Evolutionary conservation across 1,140 invertebrate species (phyloP), one percentile per base, ranked within the genome.

Genomic region (Drosophila rhopaloa): DNA sequence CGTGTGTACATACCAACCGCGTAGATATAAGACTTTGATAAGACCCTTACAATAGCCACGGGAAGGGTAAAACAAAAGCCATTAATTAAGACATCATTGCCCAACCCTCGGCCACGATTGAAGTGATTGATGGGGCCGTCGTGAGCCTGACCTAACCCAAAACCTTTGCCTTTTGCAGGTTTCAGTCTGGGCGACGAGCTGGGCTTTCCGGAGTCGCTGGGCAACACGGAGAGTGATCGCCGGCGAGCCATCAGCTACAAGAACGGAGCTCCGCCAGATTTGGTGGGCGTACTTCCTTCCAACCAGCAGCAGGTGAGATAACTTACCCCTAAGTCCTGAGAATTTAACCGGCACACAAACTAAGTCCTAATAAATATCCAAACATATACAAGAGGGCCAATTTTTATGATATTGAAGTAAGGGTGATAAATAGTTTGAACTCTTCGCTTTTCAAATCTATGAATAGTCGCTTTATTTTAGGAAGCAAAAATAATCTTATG

Each of bases 141-240:
- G 40, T 32, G 14, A 38, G 37, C 24, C 44, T 53, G 27, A 51
- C 46, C 44, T 48, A 61, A 59, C 51, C 51, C 46, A 66, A 67
- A 27, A 43, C 38, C 37, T 16, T 54, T 71, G 5, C 11, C 44
- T 3, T 19, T 79, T 76, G 29, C 54, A 97, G 96, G 96, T 78
- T 96, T 97, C 91, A 96, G 95, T 90, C 90, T 97, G 50, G 96
- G 96, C n/a, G 96, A 97, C 85, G 96, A 97, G 82, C 92, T 97
- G 19, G 96, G 96, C 43, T 97, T 97, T 82, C 94, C 94, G 63
- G 95, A 97, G 81, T 97, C 96, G 0, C 91, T 97, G 29, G 95
- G 96, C 0, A 96, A 96, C 90, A 78, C 95, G 59, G 96, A 97
- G 90, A 93, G 93, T 27, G 94, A 94, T 65, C 94, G 95, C 71